phyloP scores from a whole-genome alignment of 2,888 invertebrate species.

The Ophioninae sp. region DNA sequence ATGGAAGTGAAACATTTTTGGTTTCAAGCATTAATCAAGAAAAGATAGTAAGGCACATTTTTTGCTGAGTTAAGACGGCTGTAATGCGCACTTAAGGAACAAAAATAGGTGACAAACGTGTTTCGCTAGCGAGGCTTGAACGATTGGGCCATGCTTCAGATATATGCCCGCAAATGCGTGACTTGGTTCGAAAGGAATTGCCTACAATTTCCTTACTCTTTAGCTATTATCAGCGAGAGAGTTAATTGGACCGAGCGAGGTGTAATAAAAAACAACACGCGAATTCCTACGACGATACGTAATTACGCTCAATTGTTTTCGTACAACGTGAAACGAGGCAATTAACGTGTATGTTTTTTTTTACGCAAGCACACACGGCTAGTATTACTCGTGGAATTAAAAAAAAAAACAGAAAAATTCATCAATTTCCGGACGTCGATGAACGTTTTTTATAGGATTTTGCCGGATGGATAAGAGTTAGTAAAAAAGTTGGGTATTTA shows the following conservation, averaged over 20 bases:
- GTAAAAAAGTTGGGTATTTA: too few relatives aligned
- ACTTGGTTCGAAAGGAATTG: constrained; percentile 15
- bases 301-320: constrained; percentile 22
- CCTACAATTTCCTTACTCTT: constrained; percentile 10
- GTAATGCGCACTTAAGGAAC: background rate
- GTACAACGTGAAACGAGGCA: constrained; percentile 9
- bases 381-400: too few relatives aligned
- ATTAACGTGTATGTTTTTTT: background rate
- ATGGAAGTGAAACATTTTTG: too few relatives aligned
- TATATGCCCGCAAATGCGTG: constrained; percentile 7
- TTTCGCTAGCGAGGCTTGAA: constrained; percentile 9
- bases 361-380: too few relatives aligned
- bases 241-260: constrained; percentile 38
- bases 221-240: constrained; percentile 33
- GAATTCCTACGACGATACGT: constrained; percentile 32
- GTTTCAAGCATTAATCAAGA: background rate
- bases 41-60: too few relatives aligned
- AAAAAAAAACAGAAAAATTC: too few relatives aligned
- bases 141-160: constrained; percentile 1
- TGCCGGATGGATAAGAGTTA: too few relatives aligned
- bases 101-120: background rate
- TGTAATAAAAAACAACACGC: constrained; percentile 32
- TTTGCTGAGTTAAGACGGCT: too few relatives aligned
- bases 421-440: too few relatives aligned
- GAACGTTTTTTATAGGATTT: too few relatives aligned